These are phyloP conservation scores for Matsumurasca onukii DNA, from an alignment of 1,140 invertebrate genomes.

Conservation along the genomic window DNA sequence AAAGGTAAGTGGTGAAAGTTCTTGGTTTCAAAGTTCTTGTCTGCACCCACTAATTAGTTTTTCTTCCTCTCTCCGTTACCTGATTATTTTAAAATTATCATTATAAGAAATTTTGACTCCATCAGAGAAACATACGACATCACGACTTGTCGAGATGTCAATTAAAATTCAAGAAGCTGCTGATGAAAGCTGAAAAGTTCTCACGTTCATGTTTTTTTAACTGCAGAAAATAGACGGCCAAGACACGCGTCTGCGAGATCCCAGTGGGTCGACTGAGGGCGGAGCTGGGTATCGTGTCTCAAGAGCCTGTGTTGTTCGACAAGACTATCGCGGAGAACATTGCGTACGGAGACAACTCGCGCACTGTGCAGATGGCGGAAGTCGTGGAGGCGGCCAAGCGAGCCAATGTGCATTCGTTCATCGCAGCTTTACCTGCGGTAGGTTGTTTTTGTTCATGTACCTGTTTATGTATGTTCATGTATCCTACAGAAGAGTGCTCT, in stretches of 20 bases:
- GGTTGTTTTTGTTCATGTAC: slow-evolving; percentile 33
- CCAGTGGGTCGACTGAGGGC: slow-evolving; percentile 68
- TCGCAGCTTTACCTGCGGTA: slow-evolving; percentile 70
- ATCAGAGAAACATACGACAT: too few species aligned
- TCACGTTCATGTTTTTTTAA: too few species aligned
- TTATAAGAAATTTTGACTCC: too few species aligned
- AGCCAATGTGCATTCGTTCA: slow-evolving; percentile 81
- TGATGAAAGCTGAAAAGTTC: too few species aligned
- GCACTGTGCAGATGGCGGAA: slow-evolving; percentile 58
- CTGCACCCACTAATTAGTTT: too few species aligned
- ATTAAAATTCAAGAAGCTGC: too few species aligned
- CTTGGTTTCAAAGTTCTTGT: too few species aligned
- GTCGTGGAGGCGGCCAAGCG: slow-evolving; percentile 62
- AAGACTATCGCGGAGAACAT: slow-evolving; percentile 76
- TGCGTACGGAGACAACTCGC: slow-evolving; percentile 60
- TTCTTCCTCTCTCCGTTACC: too few species aligned
- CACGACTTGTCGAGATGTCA: too few species aligned
- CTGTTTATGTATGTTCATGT: not conserved
- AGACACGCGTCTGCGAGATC: slow-evolving; percentile 44
- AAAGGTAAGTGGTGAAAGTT: too few species aligned
- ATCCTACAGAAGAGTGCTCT: not conserved
- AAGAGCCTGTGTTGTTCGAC: slow-evolving; percentile 77
- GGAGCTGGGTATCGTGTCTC: slow-evolving; percentile 73
- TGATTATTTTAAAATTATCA: too few species aligned
- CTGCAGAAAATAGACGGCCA: slow-evolving; percentile 14